phyloP scores from a whole-genome alignment of 64 coral and sea anemone genomes.

The Hydrozoanthus tunicans region DNA sequence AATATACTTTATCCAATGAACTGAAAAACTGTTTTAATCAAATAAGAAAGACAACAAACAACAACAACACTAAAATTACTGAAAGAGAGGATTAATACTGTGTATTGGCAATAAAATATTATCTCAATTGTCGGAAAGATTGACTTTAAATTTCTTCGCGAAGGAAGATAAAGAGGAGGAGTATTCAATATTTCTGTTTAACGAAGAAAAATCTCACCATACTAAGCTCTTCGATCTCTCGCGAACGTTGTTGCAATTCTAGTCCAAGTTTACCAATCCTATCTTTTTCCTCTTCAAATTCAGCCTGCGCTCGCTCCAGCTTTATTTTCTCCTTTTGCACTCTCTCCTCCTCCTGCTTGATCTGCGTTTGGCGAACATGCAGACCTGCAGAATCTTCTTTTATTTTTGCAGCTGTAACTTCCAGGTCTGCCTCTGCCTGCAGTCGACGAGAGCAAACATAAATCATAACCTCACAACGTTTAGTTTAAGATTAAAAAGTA shows the following conservation, averaged over 20 bases:
- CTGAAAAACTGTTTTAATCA: too few relatives aligned
- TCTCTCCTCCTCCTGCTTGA: slow-evolving; percentile 88
- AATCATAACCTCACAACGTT: not conserved
- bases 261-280: slow-evolving; percentile 88
- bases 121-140: too few relatives aligned
- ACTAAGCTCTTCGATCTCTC: slow-evolving; percentile 88
- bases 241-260: slow-evolving; percentile 83
- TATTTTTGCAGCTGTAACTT: slow-evolving; percentile 68
- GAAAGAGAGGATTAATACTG: too few relatives aligned
- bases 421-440: slow-evolving; percentile 87
- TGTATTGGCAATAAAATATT: too few relatives aligned
- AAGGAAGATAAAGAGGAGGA: too few relatives aligned
- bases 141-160: too few relatives aligned
- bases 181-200: too few relatives aligned
- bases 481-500: not conserved
- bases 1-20: too few relatives aligned
- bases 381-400: slow-evolving; percentile 80
- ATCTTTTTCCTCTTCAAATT: slow-evolving; percentile 84
- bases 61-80: too few relatives aligned
- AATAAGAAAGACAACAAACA: too few relatives aligned
- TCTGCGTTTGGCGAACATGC: slow-evolving; percentile 60
- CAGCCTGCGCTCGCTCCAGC: slow-evolving; percentile 47
- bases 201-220: slow-evolving; percentile 49
- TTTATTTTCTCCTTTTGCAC: slow-evolving; percentile 74
- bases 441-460: not conserved